Base-by-base conservation (phyloP, 1,140 invertebrate genomes). In the Drosophila nannoptera region DNA sequence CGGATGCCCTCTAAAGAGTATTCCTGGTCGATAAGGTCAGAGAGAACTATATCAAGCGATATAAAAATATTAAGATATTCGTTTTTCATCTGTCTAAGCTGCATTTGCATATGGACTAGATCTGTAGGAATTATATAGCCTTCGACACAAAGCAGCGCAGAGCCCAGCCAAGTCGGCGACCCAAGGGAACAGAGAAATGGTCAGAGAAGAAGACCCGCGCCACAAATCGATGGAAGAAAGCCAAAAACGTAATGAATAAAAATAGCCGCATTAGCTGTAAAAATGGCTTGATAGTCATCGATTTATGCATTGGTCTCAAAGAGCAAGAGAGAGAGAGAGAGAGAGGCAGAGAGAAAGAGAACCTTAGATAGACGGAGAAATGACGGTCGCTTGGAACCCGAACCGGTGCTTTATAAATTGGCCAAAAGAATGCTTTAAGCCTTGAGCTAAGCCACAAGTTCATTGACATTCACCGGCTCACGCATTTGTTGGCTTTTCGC, bases 261-360 rank as follows among this genome's bases (percentile, higher is more conserved):
- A 86, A 86, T 87, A 86, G 82, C 77, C 81, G 82, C 77, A 86
- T 86, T 86, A 86, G 77, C 81, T 86, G 81, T 86, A 86, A 86
- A 86, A 84, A 77, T 56, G 81, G 68, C 81, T 77, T 77, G 81
- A 86, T 86, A 87, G 81, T 86, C 75, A 86, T 81, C 81, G 82
- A 86, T 86, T 82, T 77, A 67, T 70, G 82, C 64, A 63, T 55
- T 29, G 42, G 43, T 38, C 55, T 32, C 33, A 16, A 49, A 29
- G 22, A 22, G 22, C 22, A 22, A 58, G 42, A 50, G 42, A 48
- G 48, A 73, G 33, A 6, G 45, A 31, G 31, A 56, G 46, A 61
- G 42, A 64, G 54, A 45, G 40, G 14, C 6, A 14, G 40, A 16
- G n/a, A 22, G 22, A 22, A 22, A 22, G 22, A 22, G 22, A 22